A percentile compares a stretch with the other conserved stretches of the same genome.
These are phyloP conservation scores for Cerastis rubricosa DNA, from an alignment of 2,888 invertebrate genomes.

Conservation along the genomic window DNA sequence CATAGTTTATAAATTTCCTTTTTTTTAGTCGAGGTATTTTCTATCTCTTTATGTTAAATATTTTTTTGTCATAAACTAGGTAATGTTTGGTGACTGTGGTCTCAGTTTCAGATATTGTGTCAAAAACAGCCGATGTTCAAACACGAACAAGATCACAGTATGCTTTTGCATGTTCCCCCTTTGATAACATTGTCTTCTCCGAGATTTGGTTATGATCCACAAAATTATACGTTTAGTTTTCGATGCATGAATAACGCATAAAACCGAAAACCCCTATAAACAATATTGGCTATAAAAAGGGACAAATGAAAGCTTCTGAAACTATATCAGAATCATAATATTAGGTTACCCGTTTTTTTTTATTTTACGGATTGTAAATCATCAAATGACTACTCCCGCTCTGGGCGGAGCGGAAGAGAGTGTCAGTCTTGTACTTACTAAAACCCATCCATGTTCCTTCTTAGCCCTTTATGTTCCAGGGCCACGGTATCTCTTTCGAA, in stretches of 20 bases:
- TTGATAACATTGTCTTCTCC: neutral
- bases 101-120: neutral
- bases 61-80: neutral
- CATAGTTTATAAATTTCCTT: too few relatives aligned
- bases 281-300: neutral
- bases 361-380: too few relatives aligned
- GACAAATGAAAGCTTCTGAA: conserved; percentile 5
- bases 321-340: conserved; percentile 1
- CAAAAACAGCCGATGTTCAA: neutral
- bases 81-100: neutral
- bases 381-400: too few relatives aligned
- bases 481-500: too few relatives aligned
- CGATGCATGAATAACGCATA: neutral
- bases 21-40: too few relatives aligned
- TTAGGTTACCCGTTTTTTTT: too few relatives aligned
- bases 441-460: too few relatives aligned
- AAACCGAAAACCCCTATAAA: conserved; percentile 5
- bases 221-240: neutral
- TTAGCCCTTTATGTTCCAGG: too few relatives aligned
- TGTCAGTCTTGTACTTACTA: too few relatives aligned
- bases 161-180: neutral
- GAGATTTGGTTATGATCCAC: neutral
- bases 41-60: neutral
- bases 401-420: too few relatives aligned
- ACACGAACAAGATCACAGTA: neutral